These are phyloP conservation scores for Rhagophthalmus giganteus DNA, from an alignment of 2,888 invertebrate species.

Conservation along the genomic window DNA sequence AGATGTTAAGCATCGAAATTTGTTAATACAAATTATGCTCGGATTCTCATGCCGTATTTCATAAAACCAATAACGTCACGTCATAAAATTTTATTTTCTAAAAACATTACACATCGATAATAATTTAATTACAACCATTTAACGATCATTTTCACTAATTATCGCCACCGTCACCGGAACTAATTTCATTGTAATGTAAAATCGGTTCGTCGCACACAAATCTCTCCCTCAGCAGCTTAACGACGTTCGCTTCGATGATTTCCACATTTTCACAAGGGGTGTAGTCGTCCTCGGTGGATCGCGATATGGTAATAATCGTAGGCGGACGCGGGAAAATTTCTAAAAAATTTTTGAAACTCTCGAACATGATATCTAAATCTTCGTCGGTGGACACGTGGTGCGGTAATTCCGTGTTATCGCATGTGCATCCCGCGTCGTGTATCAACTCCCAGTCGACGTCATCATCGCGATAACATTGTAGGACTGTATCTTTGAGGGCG, in stretches of 20 bases:
- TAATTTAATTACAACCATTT: too few relatives aligned
- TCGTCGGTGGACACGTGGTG: constrained; percentile 75
- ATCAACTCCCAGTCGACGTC: constrained; percentile 79
- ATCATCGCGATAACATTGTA: constrained; percentile 62
- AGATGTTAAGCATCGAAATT: too few relatives aligned
- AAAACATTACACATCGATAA: too few relatives aligned
- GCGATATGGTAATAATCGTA: constrained; percentile 76
- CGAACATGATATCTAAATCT: constrained; percentile 68
- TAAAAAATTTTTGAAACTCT: constrained; percentile 64
- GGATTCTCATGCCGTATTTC: too few relatives aligned
- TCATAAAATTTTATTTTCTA: too few relatives aligned
- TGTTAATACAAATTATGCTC: too few relatives aligned
- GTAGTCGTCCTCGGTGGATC: constrained; percentile 87
- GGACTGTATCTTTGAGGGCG: constrained; percentile 58
- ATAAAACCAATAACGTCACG: too few relatives aligned
- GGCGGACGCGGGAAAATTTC: constrained; percentile 64
- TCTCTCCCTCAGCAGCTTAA: constrained; percentile 61
- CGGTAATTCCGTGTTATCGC: constrained; percentile 82
- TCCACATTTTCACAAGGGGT: constrained; percentile 85
- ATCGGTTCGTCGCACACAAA: constrained; percentile 60
- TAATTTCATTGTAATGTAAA: constrained; percentile 55
- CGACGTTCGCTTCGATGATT: constrained; percentile 70
- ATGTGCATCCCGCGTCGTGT: constrained; percentile 86
- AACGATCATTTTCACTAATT: too few relatives aligned
- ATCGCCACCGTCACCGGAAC: constrained; percentile 19